Base-by-base conservation (phyloP, 2,888 invertebrate genomes). In the Mamestra brassicae region DNA sequence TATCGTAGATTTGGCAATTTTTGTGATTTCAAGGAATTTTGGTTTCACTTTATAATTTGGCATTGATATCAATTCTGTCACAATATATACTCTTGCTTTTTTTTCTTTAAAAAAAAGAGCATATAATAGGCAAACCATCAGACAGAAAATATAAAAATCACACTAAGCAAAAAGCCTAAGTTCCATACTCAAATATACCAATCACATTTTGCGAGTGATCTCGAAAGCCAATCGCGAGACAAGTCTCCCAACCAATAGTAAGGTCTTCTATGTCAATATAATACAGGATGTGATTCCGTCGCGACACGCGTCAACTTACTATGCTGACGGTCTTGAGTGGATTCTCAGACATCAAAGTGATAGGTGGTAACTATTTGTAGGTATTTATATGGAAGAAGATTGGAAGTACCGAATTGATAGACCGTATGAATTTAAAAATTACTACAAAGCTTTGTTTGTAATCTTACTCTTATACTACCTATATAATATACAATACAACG, bases 221-320 rank as follows among this genome's bases (percentile, higher is more conserved):
- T 70, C 61, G 34, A 50, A 54, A 63, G 3, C 11, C n/a, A 42
- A 11, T 47, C 34, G 17, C 5, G 69, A 61, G 47, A 66, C 0
- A 36, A 64, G 15, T 72, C 79, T 82, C 81, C 80, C 72, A 70
- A 79, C 74, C 66, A 45, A 42, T 83, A 73, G 88, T 92, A 89
- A 57, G 58, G 68, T n/a, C 47, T 78, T 73, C 76, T 88, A 74
- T 84, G 92, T 92, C 89, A 92, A 93, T 89, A 92, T 88, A 89
- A 91, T 88, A 92, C 92, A 90, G 93, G 93, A 94, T 91, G 93
- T 92, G 92, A 93, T 92, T 91, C 88, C 88, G 90, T 85, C 83
- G 84, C 83, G 87, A 85, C 80, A 87, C 81, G 72, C 90, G 90
- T 91, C 91, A 90, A 88, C 64, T 83, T 73, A 71, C 81, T 81